Evolutionary conservation across 1,140 invertebrate species (phyloP).

Genomic region (Conus ventricosus): DNA sequence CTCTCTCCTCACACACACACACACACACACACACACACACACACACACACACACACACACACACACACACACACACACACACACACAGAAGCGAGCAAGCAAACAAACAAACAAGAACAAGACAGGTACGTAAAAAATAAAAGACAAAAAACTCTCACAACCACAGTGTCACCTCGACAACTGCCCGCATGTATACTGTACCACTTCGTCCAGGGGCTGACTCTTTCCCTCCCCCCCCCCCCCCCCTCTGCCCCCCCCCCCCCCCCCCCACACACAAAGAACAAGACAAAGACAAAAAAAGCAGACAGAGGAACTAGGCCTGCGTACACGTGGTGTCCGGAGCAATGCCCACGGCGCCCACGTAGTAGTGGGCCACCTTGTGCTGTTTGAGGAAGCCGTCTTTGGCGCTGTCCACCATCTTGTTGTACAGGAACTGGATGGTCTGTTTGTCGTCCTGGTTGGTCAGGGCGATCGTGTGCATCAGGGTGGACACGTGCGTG

Average conservation of each 20-base stretch:
- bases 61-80: conserved; percentile 10
- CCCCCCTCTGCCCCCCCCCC: neutral
- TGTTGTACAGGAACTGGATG: neutral
- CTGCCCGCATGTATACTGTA: too few relatives aligned
- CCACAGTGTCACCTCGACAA: too few relatives aligned
- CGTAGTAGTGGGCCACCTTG: neutral
- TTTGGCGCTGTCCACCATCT: neutral
- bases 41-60: conserved; percentile 6
- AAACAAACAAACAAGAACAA: neutral
- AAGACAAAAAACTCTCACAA: neutral
- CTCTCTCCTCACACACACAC: too few relatives aligned
- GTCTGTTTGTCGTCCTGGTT: neutral
- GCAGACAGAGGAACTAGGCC: too few relatives aligned
- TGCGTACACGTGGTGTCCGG: too few relatives aligned
- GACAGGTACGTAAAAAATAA: neutral
- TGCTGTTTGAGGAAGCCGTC: neutral
- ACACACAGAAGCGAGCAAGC: neutral
- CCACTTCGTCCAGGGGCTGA: neutral
- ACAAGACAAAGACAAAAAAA: too few relatives aligned
- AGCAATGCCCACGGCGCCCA: neutral
- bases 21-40: neutral
- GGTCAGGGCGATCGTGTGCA: neutral
- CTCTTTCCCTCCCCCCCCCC: neutral
- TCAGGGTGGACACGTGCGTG: neutral
- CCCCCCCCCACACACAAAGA: too few relatives aligned